phyloP scores from a whole-genome alignment of 2,797 vertebrate species.

The Pseudochirops cupreus region DNA sequence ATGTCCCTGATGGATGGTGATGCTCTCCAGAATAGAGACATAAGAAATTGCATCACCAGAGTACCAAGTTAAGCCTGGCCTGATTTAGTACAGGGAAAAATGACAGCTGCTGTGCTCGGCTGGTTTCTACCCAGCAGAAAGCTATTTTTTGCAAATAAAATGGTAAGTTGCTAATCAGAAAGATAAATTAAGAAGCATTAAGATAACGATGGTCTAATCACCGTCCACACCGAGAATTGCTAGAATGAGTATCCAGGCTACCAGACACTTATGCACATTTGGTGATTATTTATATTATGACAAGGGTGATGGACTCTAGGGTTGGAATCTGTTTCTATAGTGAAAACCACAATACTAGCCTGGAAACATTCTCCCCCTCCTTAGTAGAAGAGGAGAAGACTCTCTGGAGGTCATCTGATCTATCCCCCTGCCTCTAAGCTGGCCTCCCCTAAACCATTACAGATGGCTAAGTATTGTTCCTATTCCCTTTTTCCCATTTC shows the following conservation, averaged over 20 bases:
- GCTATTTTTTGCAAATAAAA: conserved; percentile 84
- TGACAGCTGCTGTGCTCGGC: conserved; percentile 79
- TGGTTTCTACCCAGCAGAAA: conserved; percentile 81
- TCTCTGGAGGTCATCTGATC: conserved; percentile 70
- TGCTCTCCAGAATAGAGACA: conserved; percentile 50
- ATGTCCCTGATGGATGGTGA: conserved; percentile 58
- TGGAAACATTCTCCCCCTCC: background rate
- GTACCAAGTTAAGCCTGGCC: conserved; percentile 76
- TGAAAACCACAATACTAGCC: conserved; percentile 69
- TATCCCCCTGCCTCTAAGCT: conserved; percentile 13
- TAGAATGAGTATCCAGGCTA: conserved; percentile 78
- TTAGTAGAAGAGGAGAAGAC: conserved; percentile 51
- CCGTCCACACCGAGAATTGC: conserved; percentile 81
- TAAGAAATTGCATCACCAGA: conserved; percentile 77
- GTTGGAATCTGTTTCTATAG: conserved; percentile 72
- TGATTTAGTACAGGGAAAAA: conserved; percentile 80
- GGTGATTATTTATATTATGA: conserved; percentile 79
- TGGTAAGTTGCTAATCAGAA: conserved; percentile 84
- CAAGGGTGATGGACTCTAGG: conserved; percentile 74
- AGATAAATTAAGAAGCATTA: conserved; percentile 84
- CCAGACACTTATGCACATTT: conserved; percentile 69
- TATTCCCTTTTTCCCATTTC: conserved; percentile 24
- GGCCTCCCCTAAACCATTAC: conserved; percentile 25
- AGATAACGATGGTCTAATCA: conserved; percentile 83
- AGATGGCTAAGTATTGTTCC: conserved; percentile 1